phyloP scores from a whole-genome alignment of 2,797 vertebrate genomes.

The Sciurus carolinensis region DNA sequence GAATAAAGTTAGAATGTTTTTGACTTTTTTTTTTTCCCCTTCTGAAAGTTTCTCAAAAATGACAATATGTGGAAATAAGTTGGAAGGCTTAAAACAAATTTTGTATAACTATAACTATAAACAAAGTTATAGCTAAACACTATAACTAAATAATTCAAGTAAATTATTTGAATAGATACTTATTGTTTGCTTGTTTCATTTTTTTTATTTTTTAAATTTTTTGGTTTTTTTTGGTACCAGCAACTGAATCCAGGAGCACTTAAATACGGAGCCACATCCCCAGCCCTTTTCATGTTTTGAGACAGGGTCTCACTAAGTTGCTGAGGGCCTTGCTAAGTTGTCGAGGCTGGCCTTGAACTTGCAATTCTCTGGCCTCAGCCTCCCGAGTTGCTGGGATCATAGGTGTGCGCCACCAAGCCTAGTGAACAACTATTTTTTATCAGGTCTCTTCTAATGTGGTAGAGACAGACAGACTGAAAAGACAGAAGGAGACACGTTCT shows the following conservation, averaged over 20 bases:
- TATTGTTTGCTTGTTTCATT: too few relatives aligned
- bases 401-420: too few relatives aligned
- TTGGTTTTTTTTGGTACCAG: too few relatives aligned
- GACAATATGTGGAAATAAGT: slow-evolving; percentile 8
- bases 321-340: too few relatives aligned
- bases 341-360: too few relatives aligned
- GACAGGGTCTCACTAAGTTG: too few relatives aligned
- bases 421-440: not conserved
- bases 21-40: not conserved
- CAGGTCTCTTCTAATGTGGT: not conserved
- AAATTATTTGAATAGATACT: not conserved
- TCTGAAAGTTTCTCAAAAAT: slow-evolving; percentile 46
- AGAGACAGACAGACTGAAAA: not conserved
- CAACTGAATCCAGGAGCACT: too few relatives aligned
- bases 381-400: too few relatives aligned
- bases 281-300: too few relatives aligned
- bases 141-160: slow-evolving; percentile 15
- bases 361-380: too few relatives aligned
- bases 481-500: not conserved
- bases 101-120: slow-evolving; percentile 8
- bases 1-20: slow-evolving; percentile 52
- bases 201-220: too few relatives aligned
- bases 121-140: slow-evolving; percentile 39
- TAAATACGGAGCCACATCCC: too few relatives aligned
- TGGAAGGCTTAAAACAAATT: slow-evolving; percentile 45